phyloP scores from a whole-genome alignment of 2,888 invertebrate genomes.

The Dasysyrphus tricinctus region DNA sequence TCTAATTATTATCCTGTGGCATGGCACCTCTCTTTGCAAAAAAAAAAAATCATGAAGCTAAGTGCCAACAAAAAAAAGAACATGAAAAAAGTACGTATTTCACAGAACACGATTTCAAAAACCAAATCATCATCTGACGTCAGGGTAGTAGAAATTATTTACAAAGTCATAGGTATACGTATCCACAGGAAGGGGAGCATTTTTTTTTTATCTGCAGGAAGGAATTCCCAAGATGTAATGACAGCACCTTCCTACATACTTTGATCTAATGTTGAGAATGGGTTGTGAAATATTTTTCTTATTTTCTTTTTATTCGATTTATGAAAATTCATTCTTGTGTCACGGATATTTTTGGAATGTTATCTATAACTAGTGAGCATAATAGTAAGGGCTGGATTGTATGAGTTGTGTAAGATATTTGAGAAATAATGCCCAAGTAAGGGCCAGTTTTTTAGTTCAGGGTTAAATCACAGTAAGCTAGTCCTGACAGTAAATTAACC shows the following conservation, averaged over 20 bases:
- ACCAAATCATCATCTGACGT: neutral
- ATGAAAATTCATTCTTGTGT: slow-evolving; percentile 15
- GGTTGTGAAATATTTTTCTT: neutral
- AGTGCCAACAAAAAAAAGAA: neutral
- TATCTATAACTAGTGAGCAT: neutral
- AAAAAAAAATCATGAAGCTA: slow-evolving; percentile 7
- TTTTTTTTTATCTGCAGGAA: slow-evolving; percentile 9
- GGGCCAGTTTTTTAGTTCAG: too few species aligned
- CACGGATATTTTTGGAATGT: slow-evolving; percentile 10
- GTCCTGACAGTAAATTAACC: too few species aligned
- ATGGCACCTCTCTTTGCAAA: slow-evolving; percentile 9
- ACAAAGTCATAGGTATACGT: neutral
- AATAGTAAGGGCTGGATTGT: neutral
- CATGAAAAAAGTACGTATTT: neutral
- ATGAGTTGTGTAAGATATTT: neutral
- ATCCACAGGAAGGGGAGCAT: neutral
- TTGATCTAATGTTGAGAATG: slow-evolving; percentile 2
- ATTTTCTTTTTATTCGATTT: neutral
- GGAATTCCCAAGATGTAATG: slow-evolving; percentile 23
- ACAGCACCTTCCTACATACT: neutral
- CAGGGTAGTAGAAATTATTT: slow-evolving; percentile 1
- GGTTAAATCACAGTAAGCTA: too few species aligned
- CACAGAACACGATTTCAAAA: neutral
- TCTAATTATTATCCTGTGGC: slow-evolving; percentile 53
- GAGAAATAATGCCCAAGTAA: neutral